phyloP scores from a whole-genome alignment of 2,113 vertebrate species.

The Symphodus melops region DNA sequence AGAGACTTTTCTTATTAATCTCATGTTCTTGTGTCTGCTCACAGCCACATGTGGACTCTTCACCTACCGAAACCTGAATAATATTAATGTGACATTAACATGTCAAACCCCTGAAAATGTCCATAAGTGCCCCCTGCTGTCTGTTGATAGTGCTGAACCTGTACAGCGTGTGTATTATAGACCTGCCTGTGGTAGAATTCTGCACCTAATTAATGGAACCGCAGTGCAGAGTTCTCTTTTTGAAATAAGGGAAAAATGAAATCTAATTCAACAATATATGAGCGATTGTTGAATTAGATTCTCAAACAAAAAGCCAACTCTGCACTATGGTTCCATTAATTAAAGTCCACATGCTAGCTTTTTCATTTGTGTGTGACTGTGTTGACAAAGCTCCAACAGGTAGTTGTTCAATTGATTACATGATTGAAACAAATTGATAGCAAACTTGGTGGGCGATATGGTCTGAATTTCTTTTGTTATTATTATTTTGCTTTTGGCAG shows the following conservation, averaged over 20 bases:
- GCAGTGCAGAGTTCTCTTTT: constrained; percentile 39
- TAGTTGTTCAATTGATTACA: too few species aligned
- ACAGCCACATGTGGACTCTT: background rate
- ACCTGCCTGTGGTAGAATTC: constrained; percentile 60
- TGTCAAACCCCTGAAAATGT: background rate
- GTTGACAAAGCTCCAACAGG: too few species aligned
- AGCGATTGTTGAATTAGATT: too few species aligned
- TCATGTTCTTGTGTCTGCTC: background rate
- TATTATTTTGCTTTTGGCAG: too few species aligned
- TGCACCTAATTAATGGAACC: constrained; percentile 51
- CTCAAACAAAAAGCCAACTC: too few species aligned
- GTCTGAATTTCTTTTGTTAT: too few species aligned
- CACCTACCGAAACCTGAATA: constrained; percentile 1
- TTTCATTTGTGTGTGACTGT: too few species aligned
- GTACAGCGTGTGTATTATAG: constrained; percentile 8
- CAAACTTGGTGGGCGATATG: too few species aligned
- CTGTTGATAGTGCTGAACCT: constrained; percentile 11
- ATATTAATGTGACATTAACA: background rate
- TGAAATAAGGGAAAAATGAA: constrained; percentile 63
- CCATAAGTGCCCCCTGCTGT: constrained; percentile 26
- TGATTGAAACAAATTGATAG: too few species aligned
- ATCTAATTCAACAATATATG: constrained; percentile 65
- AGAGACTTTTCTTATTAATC: background rate
- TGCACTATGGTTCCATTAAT: too few species aligned
- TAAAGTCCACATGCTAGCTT: too few species aligned